phyloP scores from a whole-genome alignment of 2,113 vertebrate genomes.

The Butastur rufipennis region DNA sequence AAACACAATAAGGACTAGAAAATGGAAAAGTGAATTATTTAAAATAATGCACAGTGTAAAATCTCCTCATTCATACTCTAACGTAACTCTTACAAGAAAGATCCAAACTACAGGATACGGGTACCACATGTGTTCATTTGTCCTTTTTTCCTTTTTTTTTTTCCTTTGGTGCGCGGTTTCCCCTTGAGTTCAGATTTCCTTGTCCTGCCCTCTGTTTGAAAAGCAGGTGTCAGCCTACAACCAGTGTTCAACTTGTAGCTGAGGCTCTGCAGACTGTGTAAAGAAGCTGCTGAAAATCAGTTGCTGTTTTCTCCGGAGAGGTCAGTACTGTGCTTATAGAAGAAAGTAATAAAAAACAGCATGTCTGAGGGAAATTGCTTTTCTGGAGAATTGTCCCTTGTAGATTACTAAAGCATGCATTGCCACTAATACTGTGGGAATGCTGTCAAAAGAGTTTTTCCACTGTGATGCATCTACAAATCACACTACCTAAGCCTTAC shows the following conservation, averaged over 20 bases:
- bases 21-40: background rate
- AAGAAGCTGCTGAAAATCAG: slow-evolving; percentile 39
- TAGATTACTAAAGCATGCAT: slow-evolving; percentile 47
- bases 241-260: slow-evolving; percentile 18
- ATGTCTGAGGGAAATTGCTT: slow-evolving; percentile 57
- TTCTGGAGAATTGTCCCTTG: slow-evolving; percentile 59
- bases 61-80: background rate
- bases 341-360: slow-evolving; percentile 55
- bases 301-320: slow-evolving; percentile 38
- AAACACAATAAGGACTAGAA: background rate
- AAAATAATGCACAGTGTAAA: background rate
- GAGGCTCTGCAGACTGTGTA: slow-evolving; percentile 5
- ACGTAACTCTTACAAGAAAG: background rate
- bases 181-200: background rate
- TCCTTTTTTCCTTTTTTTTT: background rate
- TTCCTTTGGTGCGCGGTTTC: background rate
- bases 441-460: slow-evolving; percentile 57
- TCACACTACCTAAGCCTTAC: slow-evolving; percentile 28
- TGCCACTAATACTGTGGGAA: slow-evolving; percentile 45
- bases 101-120: background rate
- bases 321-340: slow-evolving; percentile 44
- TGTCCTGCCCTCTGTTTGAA: slow-evolving; percentile 35
- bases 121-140: background rate
- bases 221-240: slow-evolving; percentile 50
- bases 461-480: slow-evolving; percentile 44